These are phyloP conservation scores for Pterobdella sp. DNA, from an alignment of 2,888 invertebrate species.

Conservation along the genomic window DNA sequence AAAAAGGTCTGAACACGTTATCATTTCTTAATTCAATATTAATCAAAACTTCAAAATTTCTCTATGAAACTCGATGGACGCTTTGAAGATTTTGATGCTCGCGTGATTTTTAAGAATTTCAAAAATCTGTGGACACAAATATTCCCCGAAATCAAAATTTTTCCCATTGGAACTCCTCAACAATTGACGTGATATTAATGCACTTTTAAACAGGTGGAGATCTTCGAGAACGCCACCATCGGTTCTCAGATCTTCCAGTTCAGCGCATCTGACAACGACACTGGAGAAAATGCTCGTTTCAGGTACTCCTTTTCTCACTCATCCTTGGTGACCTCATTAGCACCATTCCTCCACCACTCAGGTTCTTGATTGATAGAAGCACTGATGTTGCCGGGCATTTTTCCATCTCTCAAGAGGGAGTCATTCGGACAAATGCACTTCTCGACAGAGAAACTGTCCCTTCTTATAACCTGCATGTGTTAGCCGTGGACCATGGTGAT, in stretches of 20 bases:
- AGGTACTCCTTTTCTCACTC: slow-evolving; percentile 28
- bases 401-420: slow-evolving; percentile 38
- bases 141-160: too few relatives aligned
- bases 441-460: slow-evolving; percentile 37
- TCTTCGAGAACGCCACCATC: slow-evolving; percentile 73
- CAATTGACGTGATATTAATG: too few relatives aligned
- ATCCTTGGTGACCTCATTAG: background rate
- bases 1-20: slow-evolving; percentile 26
- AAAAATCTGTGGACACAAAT: too few relatives aligned
- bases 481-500: slow-evolving; percentile 39
- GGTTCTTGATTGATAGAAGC: slow-evolving; percentile 43
- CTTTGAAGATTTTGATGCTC: background rate
- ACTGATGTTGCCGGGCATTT: slow-evolving; percentile 43
- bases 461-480: slow-evolving; percentile 36
- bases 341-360: slow-evolving; percentile 30
- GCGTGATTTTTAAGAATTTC: too few relatives aligned
- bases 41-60: background rate
- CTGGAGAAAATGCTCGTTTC: slow-evolving; percentile 37
- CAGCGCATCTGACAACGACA: slow-evolving; percentile 89
- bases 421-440: slow-evolving; percentile 33
- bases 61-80: background rate
- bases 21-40: background rate
- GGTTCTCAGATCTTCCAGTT: slow-evolving; percentile 85
- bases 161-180: too few relatives aligned
- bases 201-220: slow-evolving; percentile 27